Evolutionary conservation across 2,888 invertebrate species (phyloP).

Genomic region (Strigamia crassipes): DNA sequence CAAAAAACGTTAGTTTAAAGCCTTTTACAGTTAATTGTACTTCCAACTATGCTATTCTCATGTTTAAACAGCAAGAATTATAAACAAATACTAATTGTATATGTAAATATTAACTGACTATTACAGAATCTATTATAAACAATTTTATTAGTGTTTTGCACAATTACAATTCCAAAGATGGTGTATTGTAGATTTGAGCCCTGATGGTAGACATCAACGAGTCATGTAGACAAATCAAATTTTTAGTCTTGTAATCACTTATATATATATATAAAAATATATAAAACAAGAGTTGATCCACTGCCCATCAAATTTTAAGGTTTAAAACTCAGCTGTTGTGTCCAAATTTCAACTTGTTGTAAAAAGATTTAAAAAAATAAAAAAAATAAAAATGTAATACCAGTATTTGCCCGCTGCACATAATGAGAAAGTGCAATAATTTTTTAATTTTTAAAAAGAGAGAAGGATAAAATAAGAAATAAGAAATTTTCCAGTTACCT

Average conservation of each 20-base stretch:
- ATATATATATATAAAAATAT: slow-evolving; percentile 1
- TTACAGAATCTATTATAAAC: background rate
- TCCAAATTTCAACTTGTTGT: slow-evolving; percentile 37
- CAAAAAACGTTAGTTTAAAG: background rate
- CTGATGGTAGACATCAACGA: slow-evolving; percentile 18
- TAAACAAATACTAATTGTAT: slow-evolving; percentile 24
- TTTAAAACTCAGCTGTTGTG: slow-evolving; percentile 39
- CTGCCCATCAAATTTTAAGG: slow-evolving; percentile 26
- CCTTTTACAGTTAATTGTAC: slow-evolving; percentile 38
- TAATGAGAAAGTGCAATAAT: slow-evolving; percentile 37
- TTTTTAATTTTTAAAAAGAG: background rate
- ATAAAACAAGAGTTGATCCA: slow-evolving; percentile 34
- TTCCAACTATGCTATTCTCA: slow-evolving; percentile 40
- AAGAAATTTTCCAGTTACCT: background rate
- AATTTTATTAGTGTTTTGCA: slow-evolving; percentile 38
- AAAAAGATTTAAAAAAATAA: background rate
- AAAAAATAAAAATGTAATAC: no score
- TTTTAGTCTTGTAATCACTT: slow-evolving; percentile 29
- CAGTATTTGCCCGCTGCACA: slow-evolving; percentile 19
- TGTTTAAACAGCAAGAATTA: slow-evolving; percentile 17
- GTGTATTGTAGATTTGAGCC: slow-evolving; percentile 25
- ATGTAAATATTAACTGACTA: slow-evolving; percentile 35
- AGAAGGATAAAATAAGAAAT: background rate
- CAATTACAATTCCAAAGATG: slow-evolving; percentile 7
- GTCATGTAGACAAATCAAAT: slow-evolving; percentile 40